Percentiles rank a stretch among this genome's conserved stretches.
Evolutionary conservation across 2,888 invertebrate genomes (phyloP).

Genomic region (Lithosia quadra): DNA sequence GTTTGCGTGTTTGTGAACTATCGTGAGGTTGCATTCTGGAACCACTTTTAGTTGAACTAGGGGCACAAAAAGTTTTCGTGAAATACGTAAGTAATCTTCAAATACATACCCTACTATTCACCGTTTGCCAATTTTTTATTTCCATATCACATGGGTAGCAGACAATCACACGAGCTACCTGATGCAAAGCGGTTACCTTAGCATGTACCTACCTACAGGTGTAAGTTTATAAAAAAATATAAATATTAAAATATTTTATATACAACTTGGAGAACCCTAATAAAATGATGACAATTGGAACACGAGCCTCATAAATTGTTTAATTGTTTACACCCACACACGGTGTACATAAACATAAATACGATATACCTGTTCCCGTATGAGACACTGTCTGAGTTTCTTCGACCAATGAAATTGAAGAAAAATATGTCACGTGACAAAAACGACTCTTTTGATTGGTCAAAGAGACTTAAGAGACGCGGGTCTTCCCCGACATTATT

Average conservation of each 20-base stretch:
- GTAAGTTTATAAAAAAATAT: neutral
- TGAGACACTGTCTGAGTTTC: neutral
- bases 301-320: slow-evolving; percentile 16
- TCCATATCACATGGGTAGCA: too few relatives aligned
- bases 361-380: neutral
- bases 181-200: too few relatives aligned
- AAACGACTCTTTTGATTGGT: too few relatives aligned
- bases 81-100: too few relatives aligned
- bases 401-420: neutral
- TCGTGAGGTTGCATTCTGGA: too few relatives aligned
- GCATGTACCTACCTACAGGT: too few relatives aligned
- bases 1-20: too few relatives aligned
- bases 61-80: too few relatives aligned
- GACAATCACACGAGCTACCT: too few relatives aligned
- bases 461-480: neutral
- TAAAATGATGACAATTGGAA: slow-evolving; percentile 20
- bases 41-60: too few relatives aligned
- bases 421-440: neutral
- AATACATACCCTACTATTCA: too few relatives aligned
- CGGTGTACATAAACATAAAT: neutral
- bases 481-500: neutral
- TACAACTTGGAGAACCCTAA: slow-evolving; percentile 10
- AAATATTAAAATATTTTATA: neutral
- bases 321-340: slow-evolving; percentile 14
- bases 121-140: too few relatives aligned